Conservation (phyloP, 2,888 invertebrate genomes). For the Azorinus chamasolen region DNA sequence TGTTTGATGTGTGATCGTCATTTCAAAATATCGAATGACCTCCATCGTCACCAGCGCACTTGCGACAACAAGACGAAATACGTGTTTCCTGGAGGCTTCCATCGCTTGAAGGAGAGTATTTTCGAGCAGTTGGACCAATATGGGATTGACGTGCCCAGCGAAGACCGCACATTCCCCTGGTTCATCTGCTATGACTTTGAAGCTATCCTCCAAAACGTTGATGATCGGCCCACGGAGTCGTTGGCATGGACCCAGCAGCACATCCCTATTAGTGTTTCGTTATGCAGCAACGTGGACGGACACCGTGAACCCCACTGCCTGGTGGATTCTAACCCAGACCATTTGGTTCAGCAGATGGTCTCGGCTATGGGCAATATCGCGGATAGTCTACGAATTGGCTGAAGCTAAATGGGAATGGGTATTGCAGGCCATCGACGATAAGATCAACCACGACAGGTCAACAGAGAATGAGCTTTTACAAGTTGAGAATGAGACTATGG, state of each 20-base stretch:
- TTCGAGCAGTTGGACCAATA: constrained; percentile 29
- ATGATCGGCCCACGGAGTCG: constrained; percentile 9
- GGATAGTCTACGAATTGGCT: constrained; percentile 26
- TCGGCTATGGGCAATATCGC: background rate
- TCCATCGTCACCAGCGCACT: constrained; percentile 20
- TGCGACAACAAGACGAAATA: constrained; percentile 19
- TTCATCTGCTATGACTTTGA: constrained; percentile 39
- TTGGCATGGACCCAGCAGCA: constrained; percentile 28
- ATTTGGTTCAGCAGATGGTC: constrained; percentile 11
- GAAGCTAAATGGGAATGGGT: constrained; percentile 48
- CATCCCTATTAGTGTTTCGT: constrained; percentile 29
- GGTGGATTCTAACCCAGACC: constrained; percentile 15
- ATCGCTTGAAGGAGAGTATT: constrained; percentile 14
- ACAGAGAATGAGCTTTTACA: too few relatives aligned
- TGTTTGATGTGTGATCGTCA: constrained; percentile 37
- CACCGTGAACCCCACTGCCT: constrained; percentile 23
- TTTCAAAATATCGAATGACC: constrained; percentile 3
- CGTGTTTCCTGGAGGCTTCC: constrained; percentile 31
- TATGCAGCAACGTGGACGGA: constrained; percentile 34
- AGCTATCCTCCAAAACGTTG: constrained; percentile 11
- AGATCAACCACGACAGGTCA: background rate
- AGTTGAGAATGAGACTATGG: background rate
- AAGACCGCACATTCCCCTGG: constrained; percentile 24
- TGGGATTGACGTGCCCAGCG: constrained; percentile 1
- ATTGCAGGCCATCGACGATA: constrained; percentile 27